phyloP scores from a whole-genome alignment of 1,140 invertebrate species.

The Doryteuthis pealeii region DNA sequence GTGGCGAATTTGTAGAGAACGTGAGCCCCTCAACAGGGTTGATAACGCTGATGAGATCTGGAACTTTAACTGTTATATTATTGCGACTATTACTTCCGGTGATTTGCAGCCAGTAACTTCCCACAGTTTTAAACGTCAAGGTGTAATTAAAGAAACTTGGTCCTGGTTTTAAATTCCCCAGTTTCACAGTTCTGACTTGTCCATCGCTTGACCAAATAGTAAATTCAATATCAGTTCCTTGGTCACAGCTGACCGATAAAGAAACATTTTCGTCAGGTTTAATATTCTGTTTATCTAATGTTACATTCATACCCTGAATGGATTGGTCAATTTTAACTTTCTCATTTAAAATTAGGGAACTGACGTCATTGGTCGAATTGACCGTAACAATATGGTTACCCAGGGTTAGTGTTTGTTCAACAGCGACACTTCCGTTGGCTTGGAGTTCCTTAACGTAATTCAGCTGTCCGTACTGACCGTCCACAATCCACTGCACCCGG shows the following conservation, averaged over 20 bases:
- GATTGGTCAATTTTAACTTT: conserved; percentile 25
- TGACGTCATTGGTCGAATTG: conserved; percentile 33
- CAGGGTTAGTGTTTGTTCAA: conserved; percentile 23
- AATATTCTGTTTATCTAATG: neutral
- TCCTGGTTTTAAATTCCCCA: conserved; percentile 25
- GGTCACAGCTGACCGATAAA: conserved; percentile 15
- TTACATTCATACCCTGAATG: conserved; percentile 21
- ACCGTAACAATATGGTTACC: conserved; percentile 24
- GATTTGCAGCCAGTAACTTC: conserved; percentile 25
- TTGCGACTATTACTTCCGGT: conserved; percentile 25
- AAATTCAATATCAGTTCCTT: conserved; percentile 31
- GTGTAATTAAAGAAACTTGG: conserved; percentile 8
- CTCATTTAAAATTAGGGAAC: conserved; percentile 16
- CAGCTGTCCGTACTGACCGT: conserved; percentile 18
- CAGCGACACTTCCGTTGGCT: neutral
- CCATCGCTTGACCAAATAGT: conserved; percentile 23
- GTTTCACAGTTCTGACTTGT: neutral
- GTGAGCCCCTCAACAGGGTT: conserved; percentile 27
- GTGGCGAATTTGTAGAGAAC: conserved; percentile 17
- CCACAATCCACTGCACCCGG: conserved; percentile 21
- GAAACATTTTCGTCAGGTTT: conserved; percentile 14
- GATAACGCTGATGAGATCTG: conserved; percentile 19
- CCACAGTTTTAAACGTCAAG: conserved; percentile 18
- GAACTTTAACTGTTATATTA: conserved; percentile 5
- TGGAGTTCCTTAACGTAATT: conserved; percentile 6